These are phyloP conservation scores for Zelostemma sp. DNA, from an alignment of 1,140 invertebrate species.

Conservation along the genomic window DNA sequence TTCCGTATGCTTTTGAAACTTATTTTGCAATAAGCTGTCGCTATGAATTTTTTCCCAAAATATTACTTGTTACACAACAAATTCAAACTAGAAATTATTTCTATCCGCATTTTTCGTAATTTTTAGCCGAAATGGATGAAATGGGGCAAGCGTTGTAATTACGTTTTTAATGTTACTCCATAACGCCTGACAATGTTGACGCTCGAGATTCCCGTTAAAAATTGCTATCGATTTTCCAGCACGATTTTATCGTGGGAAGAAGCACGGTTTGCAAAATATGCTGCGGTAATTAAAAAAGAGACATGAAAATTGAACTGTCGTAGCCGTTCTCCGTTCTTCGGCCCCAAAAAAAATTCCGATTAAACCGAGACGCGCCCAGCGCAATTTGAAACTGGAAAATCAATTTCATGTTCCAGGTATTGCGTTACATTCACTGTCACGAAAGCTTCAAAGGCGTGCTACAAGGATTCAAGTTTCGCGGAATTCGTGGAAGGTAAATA, in stretches of 20 bases:
- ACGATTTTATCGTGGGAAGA: background rate
- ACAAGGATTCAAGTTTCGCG: slow-evolving; percentile 78
- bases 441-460: slow-evolving; percentile 84
- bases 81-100: too few species aligned
- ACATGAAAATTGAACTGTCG: background rate
- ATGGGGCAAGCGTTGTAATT: too few species aligned
- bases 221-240: too few species aligned
- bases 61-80: too few species aligned
- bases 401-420: slow-evolving; percentile 76
- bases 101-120: too few species aligned
- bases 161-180: too few species aligned
- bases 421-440: slow-evolving; percentile 86
- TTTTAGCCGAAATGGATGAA: too few species aligned
- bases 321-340: too few species aligned
- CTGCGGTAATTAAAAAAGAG: background rate
- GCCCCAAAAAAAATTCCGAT: too few species aligned
- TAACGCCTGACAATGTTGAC: too few species aligned
- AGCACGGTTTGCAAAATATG: background rate
- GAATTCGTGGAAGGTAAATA: slow-evolving; percentile 79
- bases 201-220: too few species aligned
- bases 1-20: background rate
- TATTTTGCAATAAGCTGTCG: background rate
- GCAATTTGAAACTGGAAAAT: background rate
- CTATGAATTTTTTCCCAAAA: background rate
- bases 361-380: background rate